Conservation (phyloP, 2,113 vertebrate genomes). For the Mesembrinibis cayennensis region DNA sequence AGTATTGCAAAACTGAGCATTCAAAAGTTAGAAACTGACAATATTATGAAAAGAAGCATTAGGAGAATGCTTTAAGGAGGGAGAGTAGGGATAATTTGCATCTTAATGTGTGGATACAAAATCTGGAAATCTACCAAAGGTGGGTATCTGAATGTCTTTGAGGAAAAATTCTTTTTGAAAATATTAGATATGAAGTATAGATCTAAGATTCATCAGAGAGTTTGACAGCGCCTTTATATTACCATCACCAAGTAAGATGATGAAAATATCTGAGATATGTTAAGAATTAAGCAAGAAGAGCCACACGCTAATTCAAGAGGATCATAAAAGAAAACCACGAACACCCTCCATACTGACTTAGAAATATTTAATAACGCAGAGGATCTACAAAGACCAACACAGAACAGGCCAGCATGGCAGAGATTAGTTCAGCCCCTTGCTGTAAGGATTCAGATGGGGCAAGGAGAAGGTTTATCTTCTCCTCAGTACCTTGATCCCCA, state of each 20-base stretch:
- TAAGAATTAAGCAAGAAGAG: neutral
- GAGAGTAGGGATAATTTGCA: neutral
- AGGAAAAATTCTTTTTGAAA: neutral
- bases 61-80: neutral
- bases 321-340: neutral
- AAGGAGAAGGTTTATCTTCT: neutral
- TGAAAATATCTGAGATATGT: neutral
- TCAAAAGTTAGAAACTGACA: constrained; percentile 18
- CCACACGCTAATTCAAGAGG: neutral
- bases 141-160: neutral
- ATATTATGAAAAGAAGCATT: constrained; percentile 9
- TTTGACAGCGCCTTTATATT: neutral
- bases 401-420: neutral
- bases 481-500: neutral
- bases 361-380: neutral
- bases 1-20: constrained; percentile 16
- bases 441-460: neutral
- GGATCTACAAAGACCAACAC: neutral
- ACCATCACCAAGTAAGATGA: neutral
- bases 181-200: neutral
- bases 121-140: neutral
- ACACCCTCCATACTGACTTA: neutral
- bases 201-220: constrained; percentile 1
- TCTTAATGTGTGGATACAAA: constrained; percentile 7
- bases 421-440: neutral